Conservation (phyloP, 2,888 invertebrate genomes). For the Rhyacophila evoluta region DNA sequence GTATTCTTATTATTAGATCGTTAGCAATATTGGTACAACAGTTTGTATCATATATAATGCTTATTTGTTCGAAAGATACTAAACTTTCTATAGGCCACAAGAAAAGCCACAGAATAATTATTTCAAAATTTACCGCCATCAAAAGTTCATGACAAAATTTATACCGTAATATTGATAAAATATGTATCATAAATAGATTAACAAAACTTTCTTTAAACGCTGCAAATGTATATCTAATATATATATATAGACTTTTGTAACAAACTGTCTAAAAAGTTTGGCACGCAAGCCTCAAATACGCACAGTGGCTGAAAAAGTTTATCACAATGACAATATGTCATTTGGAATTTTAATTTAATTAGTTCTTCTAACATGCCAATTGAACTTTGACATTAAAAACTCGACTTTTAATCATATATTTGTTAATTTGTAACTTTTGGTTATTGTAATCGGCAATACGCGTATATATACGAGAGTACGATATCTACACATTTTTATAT, state of each 20-base stretch:
- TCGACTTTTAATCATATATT: background rate
- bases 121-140: background rate
- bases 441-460: no score
- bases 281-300: constrained; percentile 1
- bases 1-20: no score
- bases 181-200: background rate
- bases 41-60: no score
- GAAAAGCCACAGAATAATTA: background rate
- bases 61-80: no score
- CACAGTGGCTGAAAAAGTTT: background rate
- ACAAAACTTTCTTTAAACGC: background rate
- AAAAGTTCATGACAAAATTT: background rate
- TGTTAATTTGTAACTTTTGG: background rate
- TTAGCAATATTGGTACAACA: no score
- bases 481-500: no score
- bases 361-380: background rate
- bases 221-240: background rate
- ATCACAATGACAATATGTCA: background rate
- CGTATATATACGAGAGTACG: no score
- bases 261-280: background rate
- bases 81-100: no score
- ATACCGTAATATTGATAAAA: background rate
- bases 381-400: constrained; percentile 1
- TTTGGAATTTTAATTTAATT: background rate
- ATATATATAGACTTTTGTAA: background rate